A percentile compares a stretch with the other conserved stretches of the same genome.
These are phyloP conservation scores for Muschampia plurimacula DNA, from an alignment of 2,888 invertebrate genomes.

Conservation along the genomic window DNA sequence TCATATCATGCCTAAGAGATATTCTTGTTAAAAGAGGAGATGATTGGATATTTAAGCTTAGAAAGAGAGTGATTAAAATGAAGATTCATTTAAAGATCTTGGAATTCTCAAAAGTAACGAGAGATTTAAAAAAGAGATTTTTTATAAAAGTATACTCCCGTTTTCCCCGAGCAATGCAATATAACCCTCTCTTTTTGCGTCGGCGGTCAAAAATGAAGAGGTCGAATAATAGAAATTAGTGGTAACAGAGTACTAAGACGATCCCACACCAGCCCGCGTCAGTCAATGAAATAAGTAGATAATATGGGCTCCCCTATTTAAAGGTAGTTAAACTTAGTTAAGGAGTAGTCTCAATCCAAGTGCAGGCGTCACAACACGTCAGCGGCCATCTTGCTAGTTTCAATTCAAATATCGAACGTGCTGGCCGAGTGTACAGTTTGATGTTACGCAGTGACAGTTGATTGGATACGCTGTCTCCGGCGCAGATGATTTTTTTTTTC, in stretches of 20 bases:
- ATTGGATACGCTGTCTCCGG: slow-evolving; percentile 59
- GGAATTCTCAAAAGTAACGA: too few relatives aligned
- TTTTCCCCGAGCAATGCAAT: background rate
- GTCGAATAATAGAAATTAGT: slow-evolving; percentile 51
- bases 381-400: slow-evolving; percentile 68
- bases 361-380: slow-evolving; percentile 70
- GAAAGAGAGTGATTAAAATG: too few relatives aligned
- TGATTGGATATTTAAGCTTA: too few relatives aligned
- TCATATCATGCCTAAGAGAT: too few relatives aligned
- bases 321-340: slow-evolving; percentile 88
- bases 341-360: slow-evolving; percentile 83
- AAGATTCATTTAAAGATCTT: too few relatives aligned
- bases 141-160: background rate
- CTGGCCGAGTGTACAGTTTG: slow-evolving; percentile 70
- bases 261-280: slow-evolving; percentile 69
- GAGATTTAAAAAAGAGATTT: too few relatives aligned
- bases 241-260: slow-evolving; percentile 59
- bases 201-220: slow-evolving; percentile 36
- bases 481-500: slow-evolving; percentile 29
- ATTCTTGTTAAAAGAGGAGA: too few relatives aligned
- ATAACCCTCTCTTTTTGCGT: too few relatives aligned
- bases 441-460: slow-evolving; percentile 74
- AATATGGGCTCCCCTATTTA: slow-evolving; percentile 87
- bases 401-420: slow-evolving; percentile 66
- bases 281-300: slow-evolving; percentile 86